Evolutionary conservation across 2,797 vertebrate genomes (phyloP).

Genomic region (Spinibarbus caldwelli): DNA sequence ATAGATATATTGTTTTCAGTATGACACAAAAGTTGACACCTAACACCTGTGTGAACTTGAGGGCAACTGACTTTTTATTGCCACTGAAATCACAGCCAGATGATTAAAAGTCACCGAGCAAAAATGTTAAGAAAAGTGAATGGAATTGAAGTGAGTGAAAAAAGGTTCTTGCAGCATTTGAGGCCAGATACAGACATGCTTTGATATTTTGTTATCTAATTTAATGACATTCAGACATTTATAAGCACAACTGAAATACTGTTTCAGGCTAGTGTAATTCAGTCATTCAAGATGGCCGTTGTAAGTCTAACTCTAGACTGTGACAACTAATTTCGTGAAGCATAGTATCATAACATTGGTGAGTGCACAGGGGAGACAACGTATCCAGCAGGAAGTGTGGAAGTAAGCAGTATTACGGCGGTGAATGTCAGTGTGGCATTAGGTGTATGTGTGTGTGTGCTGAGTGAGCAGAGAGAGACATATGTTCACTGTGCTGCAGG

Average conservation of each 20-base stretch:
- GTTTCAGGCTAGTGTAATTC: background rate
- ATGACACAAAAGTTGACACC: background rate
- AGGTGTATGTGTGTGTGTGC: constrained; percentile 76
- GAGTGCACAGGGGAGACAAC: background rate
- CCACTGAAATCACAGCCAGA: background rate
- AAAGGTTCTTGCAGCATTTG: background rate
- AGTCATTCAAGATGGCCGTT: background rate
- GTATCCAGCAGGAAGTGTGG: background rate
- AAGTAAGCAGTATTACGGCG: constrained; percentile 25
- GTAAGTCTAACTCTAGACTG: background rate
- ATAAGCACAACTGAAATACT: background rate
- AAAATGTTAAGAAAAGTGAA: background rate
- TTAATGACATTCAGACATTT: background rate
- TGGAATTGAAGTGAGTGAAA: background rate
- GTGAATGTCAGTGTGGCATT: constrained; percentile 18
- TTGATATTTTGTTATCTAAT: background rate
- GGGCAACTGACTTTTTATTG: background rate
- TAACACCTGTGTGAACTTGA: background rate
- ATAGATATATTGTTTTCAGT: background rate
- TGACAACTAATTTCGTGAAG: background rate
- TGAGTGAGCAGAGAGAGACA: constrained; percentile 73
- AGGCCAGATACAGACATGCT: background rate
- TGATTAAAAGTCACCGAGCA: background rate
- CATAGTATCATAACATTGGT: background rate
- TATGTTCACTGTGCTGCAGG: constrained; percentile 45